Conservation (phyloP, 2,797 vertebrate genomes). For the Peromyscus nudipes region DNA sequence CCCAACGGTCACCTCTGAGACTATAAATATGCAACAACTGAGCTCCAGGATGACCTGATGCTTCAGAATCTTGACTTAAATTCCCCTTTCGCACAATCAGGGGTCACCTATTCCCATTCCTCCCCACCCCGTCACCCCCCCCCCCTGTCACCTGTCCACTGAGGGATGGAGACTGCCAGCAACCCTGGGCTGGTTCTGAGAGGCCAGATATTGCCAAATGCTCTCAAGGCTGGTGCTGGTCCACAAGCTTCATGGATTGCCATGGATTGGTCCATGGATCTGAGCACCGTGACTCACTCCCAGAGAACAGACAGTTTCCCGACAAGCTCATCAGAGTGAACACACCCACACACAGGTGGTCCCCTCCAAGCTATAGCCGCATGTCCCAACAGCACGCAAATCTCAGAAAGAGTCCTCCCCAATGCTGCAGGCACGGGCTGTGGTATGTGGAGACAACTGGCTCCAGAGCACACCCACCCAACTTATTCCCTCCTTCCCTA, state of each 20-base stretch:
- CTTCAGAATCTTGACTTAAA: neutral
- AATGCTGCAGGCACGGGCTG: conserved; percentile 47
- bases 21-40: neutral
- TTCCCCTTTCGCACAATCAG: neutral
- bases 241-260: neutral
- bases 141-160: conserved; percentile 23
- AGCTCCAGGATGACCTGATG: neutral
- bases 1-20: neutral
- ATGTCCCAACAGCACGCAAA: conserved; percentile 74
- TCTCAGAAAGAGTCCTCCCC: conserved; percentile 20
- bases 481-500: neutral
- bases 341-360: conserved; percentile 83
- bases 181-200: neutral
- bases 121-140: neutral
- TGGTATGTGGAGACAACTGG: neutral
- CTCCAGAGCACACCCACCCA: neutral
- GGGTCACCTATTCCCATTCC: neutral
- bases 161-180: neutral
- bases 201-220: neutral
- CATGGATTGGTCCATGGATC: neutral
- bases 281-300: conserved; percentile 70
- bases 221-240: neutral
- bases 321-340: conserved; percentile 69
- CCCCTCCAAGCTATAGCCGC: conserved; percentile 76
- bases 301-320: conserved; percentile 65